Evolutionary conservation across 2,888 invertebrate species (phyloP), one percentile per base, ranked within the genome.

Genomic region (Prenolepis imparis): DNA sequence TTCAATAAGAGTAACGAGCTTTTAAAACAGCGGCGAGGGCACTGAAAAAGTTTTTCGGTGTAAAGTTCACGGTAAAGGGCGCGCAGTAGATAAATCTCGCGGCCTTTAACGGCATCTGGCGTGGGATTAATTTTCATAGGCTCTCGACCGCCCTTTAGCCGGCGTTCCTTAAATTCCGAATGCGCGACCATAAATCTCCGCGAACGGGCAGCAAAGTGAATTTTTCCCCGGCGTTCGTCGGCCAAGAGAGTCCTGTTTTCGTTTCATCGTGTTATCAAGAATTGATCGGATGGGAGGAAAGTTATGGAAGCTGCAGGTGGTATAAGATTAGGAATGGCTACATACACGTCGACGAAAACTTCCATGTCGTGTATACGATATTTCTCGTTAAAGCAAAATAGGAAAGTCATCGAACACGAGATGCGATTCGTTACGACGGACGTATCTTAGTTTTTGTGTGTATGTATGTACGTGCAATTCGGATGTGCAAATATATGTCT

Each of bases 251-350:
- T 72, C 52, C 70, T 83, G 82, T 88, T 88, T 88, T 84, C 82
- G 83, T 86, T 90, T 88, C 75, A 83, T 66, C 64, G 68, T 85
- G 83, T 85, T 90, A 90, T 90, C 86, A 84, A 73, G 73, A 87
- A 88, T 87, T 90, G 89, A 90, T 90, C 87, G 84, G 82, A 66
- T 67, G 83, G 66, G 77, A 82, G 68, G 74, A 80, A 90, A 90
- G 87, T 89, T 90, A 84, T 81, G 77, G 75, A 67, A 67, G 70
- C 55, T 86, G 84, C 90, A 90, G 88, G 87, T 90, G 89, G n/a
- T 75, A 67, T 73, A 67, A 82, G 84, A 89, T 90, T 88, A 90
- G 84, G 44, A 59, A 77, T 67, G 44, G 72, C 67, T 55, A 55
- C 59, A 6, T 24, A 52, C 32, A 63, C 70, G 67, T 55, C 61